Evolutionary conservation across 2,888 invertebrate genomes (phyloP), one percentile per base, ranked within the genome.

Genomic region (Drosophila melanosoma): DNA sequence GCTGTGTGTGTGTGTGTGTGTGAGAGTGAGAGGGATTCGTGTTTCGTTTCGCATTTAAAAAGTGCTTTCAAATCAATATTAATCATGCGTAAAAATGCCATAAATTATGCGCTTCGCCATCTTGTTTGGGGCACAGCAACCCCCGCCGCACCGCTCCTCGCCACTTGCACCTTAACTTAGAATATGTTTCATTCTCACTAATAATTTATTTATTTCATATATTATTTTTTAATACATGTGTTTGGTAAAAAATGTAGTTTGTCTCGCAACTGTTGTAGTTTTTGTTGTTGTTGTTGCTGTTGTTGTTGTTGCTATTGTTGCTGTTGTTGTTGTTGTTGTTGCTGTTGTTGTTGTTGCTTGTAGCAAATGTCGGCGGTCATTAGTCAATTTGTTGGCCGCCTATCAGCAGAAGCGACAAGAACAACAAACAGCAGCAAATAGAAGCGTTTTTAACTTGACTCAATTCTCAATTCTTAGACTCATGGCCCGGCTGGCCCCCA

Each of bases 41-140:
- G 57, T 57, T 49, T 49, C 49, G 58, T 26, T 57, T 73, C 69
- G 65, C 53, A 40, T 68, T 52, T 64, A 68, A 79, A 81, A 82
- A 77, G 74, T 81, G 85, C 88, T 91, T 83, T 92, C 81, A 91
- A 92, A 92, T 82, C 82, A 79, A 84, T 87, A 92, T 91, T 90
- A 91, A 92, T 91, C 91, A 92, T 89, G 82, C 81, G 78, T 75
- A 71, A 57, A 82, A 85, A 83, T 85, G 82, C 82, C 81, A 90
- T 89, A 82, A 88, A 89, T 90, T 90, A 83, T 71, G 74, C 74
- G 73, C 66, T 66, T 69, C 40, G 35, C 42, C 26, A 57, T 56
- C 35, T 51, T 52, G 53, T 42, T 56, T 56, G 51, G 29, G 57
- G 32, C 57, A 57, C 20, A 57, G 29, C 53, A 12, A 12, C 10